Evolutionary conservation across 2,797 vertebrate species (phyloP), one percentile per base, ranked within the genome.

Genomic region (Galago senegalensis): DNA sequence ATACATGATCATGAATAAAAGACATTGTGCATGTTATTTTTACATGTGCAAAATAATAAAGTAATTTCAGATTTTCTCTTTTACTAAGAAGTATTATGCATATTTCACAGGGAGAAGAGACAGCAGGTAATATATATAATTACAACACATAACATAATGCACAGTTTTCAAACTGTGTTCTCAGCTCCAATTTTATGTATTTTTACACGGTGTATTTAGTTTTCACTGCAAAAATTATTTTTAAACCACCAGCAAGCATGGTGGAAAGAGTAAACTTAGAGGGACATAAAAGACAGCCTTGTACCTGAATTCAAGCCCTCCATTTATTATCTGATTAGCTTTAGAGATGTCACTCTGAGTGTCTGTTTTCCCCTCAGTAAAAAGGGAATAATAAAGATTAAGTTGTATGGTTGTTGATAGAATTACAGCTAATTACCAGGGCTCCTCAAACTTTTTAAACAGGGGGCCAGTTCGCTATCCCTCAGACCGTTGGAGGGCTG

Each of bases 161-260:
- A 61, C 65, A 29, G 20, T 75, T 94, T 89, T 92, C 61, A 91
- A 85, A 89, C 16, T 90, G 18, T 73, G 34, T 75, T 88, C 70
- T 95, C 79, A 73, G 67, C 87, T 97, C 53, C 20, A 87, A 67
- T 58, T 83, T 93, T 81, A 56, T 16, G 12, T 58, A 75, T 93
- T 91, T 92, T 96, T 90, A 60, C 29, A 86, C 20, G 49, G 69
- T 90, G 29, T 16, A 61, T 89, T 94, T 92, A 9, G 5, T 88
- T 88, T 90, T 90, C 53, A 58, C 5, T 43, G 56, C 4, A 70
- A 79, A 87, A 70, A 43, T 29, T 70, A 58, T 84, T 95, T 95
- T 87, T 49, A 89, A 89, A 81, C 13, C 17, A 69, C 27, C 46
- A 67, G 25, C 29, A 49, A 75, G 29, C 29, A 43, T 29, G 3